These are phyloP conservation scores for Eospalax fontanierii DNA, from an alignment of 2,797 vertebrate species.

Conservation along the genomic window DNA sequence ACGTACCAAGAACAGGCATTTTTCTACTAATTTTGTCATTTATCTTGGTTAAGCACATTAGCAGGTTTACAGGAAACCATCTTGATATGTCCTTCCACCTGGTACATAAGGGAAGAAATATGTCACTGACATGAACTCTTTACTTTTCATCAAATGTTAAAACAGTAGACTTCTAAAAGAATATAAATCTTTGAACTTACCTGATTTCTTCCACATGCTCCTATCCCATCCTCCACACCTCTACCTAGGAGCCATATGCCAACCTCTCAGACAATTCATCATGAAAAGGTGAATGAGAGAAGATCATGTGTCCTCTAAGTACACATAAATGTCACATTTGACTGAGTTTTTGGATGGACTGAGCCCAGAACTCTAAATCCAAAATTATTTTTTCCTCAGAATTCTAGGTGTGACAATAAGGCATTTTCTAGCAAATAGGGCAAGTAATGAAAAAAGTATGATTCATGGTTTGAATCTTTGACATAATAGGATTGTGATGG, in stretches of 20 bases:
- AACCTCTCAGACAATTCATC: neutral
- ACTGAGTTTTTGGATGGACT: neutral
- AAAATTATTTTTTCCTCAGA: neutral
- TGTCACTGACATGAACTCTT: neutral
- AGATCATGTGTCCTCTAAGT: neutral
- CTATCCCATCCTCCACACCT: too few species aligned
- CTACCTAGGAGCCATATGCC: neutral
- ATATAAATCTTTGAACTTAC: neutral
- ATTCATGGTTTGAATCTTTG: neutral
- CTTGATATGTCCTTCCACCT: neutral
- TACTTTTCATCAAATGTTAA: too few species aligned
- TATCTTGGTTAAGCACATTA: neutral
- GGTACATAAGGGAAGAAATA: neutral
- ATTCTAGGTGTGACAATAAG: neutral
- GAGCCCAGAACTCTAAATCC: neutral
- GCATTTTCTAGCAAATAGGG: neutral
- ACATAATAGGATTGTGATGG: neutral
- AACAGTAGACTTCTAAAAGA: neutral
- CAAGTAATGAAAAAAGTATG: neutral
- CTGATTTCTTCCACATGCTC: neutral
- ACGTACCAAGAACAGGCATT: too few species aligned
- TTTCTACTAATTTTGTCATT: neutral
- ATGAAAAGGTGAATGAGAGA: neutral
- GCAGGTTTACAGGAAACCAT: neutral
- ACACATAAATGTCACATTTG: neutral